phyloP scores from a whole-genome alignment of 2,888 invertebrate genomes.

The Eudemis profundana region DNA sequence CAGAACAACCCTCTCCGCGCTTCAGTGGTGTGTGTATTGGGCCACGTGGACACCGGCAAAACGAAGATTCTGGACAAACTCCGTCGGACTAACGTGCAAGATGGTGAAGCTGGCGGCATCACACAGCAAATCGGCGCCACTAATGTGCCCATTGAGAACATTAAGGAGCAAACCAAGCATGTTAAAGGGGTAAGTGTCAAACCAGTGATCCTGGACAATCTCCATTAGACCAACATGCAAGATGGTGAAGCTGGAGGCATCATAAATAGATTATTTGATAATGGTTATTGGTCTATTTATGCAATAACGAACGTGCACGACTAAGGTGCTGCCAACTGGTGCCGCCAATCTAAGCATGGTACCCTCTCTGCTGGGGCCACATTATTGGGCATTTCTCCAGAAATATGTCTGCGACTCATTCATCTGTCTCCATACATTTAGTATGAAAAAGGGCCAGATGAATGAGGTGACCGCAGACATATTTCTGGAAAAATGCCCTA shows the following conservation, averaged over 20 bases:
- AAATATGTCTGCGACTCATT: no score
- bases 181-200: constrained; percentile 92
- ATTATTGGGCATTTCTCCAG: no score
- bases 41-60: constrained; percentile 99
- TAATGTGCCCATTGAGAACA: constrained; percentile 98
- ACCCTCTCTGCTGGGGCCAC: no score
- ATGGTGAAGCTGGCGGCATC: constrained; percentile 99
- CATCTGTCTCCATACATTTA: no score
- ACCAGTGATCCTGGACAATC: constrained; percentile 98
- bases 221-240: constrained; percentile 94
- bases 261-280: constrained; percentile 99
- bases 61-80: constrained; percentile 99
- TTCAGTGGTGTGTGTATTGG: constrained; percentile 98
- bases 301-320: no score
- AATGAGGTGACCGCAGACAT: no score
- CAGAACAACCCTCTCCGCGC: constrained; percentile 89
- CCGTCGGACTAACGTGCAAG: constrained; percentile 95
- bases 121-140: constrained; percentile 99
- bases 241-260: constrained; percentile 99
- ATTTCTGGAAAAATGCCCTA: no score
- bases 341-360: no score
- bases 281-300: no score
- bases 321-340: no score
- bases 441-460: no score
- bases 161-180: constrained; percentile 96